These are phyloP conservation scores for Cylas formicarius DNA, from an alignment of 1,140 invertebrate genomes.

Conservation along the genomic window DNA sequence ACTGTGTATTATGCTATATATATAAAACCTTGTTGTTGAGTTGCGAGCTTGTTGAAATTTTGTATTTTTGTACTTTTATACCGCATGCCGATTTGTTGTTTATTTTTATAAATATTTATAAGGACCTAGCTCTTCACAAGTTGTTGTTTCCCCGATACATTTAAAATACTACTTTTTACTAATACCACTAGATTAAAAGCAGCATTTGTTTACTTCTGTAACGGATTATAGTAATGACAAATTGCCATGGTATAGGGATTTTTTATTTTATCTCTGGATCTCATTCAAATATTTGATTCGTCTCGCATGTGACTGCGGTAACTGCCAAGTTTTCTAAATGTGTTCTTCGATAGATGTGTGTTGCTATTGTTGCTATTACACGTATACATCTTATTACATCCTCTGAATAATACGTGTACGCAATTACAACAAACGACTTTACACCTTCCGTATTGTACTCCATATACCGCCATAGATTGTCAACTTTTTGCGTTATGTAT, in stretches of 20 bases:
- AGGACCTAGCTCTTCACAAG: constrained; percentile 6
- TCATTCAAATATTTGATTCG: constrained; percentile 27
- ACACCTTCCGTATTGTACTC: constrained; percentile 31
- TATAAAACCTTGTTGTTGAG: constrained; percentile 3
- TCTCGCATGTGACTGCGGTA: constrained; percentile 19
- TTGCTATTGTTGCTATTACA: constrained; percentile 2
- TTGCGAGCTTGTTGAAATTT: constrained; percentile 19
- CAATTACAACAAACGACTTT: constrained; percentile 6
- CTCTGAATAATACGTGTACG: constrained; percentile 2
- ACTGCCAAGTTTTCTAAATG: constrained; percentile 34
- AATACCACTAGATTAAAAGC: constrained; percentile 22
- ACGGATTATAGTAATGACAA: constrained; percentile 29
- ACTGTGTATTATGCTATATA: constrained; percentile 9
- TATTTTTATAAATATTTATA: constrained; percentile 37
- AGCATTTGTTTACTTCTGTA: constrained; percentile 23
- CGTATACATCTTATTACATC: constrained; percentile 22
- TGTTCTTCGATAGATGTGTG: constrained; percentile 25
- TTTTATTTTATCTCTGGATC: constrained; percentile 30
- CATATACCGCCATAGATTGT: constrained; percentile 30
- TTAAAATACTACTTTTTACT: constrained; percentile 28
- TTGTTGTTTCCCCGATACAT: constrained; percentile 2
- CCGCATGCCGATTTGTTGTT: constrained; percentile 30
- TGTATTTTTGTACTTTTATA: constrained; percentile 24
- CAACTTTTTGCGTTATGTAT: constrained; percentile 42
- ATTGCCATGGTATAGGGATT: constrained; percentile 40